Conservation (phyloP, 1,140 invertebrate genomes). For the Bombus waltoni region DNA sequence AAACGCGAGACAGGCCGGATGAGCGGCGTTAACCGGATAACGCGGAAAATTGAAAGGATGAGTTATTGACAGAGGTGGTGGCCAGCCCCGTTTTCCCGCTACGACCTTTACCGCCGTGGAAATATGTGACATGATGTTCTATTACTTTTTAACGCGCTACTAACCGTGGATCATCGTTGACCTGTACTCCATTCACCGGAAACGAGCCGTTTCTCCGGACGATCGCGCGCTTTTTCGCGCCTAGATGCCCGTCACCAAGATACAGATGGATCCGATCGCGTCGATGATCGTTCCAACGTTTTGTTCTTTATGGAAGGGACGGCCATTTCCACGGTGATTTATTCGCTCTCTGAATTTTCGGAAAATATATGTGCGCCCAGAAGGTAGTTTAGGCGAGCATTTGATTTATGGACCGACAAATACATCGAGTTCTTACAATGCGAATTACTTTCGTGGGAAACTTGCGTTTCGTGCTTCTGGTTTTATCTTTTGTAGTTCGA, state of each 20-base stretch:
- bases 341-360: not conserved
- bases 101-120: not conserved
- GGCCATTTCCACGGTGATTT: not conserved
- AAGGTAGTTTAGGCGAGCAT: not conserved
- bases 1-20: constrained; percentile 20
- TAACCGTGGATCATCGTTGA: constrained; percentile 8
- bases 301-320: not conserved
- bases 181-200: constrained; percentile 7
- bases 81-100: not conserved
- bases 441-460: not conserved
- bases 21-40: constrained; percentile 44
- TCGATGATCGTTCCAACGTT: not conserved
- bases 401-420: not conserved
- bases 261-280: not conserved
- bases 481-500: not conserved
- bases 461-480: not conserved
- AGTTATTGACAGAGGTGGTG: constrained; percentile 32
- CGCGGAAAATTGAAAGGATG: constrained; percentile 39
- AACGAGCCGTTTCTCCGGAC: not conserved
- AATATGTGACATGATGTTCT: constrained; percentile 14
- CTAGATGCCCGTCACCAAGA: not conserved
- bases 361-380: not conserved
- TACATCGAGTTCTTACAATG: not conserved
- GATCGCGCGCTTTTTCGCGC: not conserved
- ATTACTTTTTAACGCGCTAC: constrained; percentile 29